These are phyloP conservation scores for Drosophila monieri DNA, from an alignment of 2,888 invertebrate species.

Conservation along the genomic window DNA sequence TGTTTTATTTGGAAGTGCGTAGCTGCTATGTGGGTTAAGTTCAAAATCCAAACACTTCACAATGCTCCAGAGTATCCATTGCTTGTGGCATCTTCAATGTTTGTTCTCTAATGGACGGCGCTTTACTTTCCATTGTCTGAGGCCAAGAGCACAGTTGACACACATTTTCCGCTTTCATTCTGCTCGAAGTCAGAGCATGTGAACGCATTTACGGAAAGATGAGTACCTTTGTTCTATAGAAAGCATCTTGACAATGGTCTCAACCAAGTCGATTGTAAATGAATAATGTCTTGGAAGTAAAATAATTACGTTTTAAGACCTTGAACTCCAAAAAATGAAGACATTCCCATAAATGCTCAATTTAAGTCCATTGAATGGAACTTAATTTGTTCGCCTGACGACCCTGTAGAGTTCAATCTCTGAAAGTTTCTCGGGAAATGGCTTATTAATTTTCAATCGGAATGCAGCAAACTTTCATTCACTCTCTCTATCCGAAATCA, in stretches of 20 bases:
- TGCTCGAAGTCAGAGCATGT: slow-evolving; percentile 13
- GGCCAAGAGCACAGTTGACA: slow-evolving; percentile 51
- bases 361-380: slow-evolving; percentile 3
- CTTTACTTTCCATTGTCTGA: slow-evolving; percentile 72
- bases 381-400: neutral
- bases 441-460: slow-evolving; percentile 64
- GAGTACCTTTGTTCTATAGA: slow-evolving; percentile 22
- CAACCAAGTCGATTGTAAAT: slow-evolving; percentile 5
- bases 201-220: slow-evolving; percentile 19
- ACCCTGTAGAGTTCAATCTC: neutral
- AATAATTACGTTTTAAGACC: slow-evolving; percentile 1
- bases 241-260: slow-evolving; percentile 17
- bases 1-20: slow-evolving; percentile 9
- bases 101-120: slow-evolving; percentile 62
- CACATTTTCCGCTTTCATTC: slow-evolving; percentile 48
- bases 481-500: slow-evolving; percentile 49
- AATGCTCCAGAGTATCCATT: slow-evolving; percentile 54
- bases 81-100: slow-evolving; percentile 52
- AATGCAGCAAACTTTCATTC: slow-evolving; percentile 5
- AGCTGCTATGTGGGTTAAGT: slow-evolving; percentile 63
- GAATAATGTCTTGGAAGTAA: slow-evolving; percentile 16
- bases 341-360: neutral
- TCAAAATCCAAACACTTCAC: slow-evolving; percentile 65
- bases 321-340: neutral
- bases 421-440: slow-evolving; percentile 5